Conservation (phyloP, 2,888 invertebrate species). For the Morpho helenor region DNA sequence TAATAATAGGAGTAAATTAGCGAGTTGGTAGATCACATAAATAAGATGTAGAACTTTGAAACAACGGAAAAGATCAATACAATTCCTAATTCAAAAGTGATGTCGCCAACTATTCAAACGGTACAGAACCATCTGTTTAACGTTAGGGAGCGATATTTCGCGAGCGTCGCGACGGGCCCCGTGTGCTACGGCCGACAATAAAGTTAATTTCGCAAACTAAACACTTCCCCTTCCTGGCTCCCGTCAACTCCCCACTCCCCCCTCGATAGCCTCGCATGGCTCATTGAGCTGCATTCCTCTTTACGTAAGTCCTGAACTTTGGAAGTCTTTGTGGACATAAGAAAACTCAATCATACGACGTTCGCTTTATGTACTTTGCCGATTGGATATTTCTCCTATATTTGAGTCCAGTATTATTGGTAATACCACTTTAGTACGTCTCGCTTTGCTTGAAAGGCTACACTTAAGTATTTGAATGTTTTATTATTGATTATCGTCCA, state of each 20-base stretch:
- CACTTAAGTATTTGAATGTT: too few relatives aligned
- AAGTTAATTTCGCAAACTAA: conserved; percentile 59
- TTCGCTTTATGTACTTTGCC: conserved; percentile 9
- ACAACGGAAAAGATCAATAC: conserved; percentile 6
- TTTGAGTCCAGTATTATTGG: not conserved
- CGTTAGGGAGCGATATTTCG: conserved; percentile 26
- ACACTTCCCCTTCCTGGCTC: conserved; percentile 34
- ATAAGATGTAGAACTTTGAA: too few relatives aligned
- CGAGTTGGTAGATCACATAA: too few relatives aligned
- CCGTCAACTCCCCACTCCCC: conserved; percentile 8
- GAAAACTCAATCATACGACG: conserved; percentile 22
- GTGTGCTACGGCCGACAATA: conserved; percentile 42
- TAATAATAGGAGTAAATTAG: too few relatives aligned
- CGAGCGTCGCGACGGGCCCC: conserved; percentile 34
- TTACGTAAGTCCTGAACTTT: conserved; percentile 19
- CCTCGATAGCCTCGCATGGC: conserved; percentile 20
- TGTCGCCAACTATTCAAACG: conserved; percentile 19
- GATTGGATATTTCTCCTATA: conserved; percentile 3
- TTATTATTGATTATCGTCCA: too few relatives aligned
- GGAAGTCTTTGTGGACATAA: conserved; percentile 24
- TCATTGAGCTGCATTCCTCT: conserved; percentile 24
- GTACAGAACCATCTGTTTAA: conserved; percentile 20
- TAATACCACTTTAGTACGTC: too few relatives aligned
- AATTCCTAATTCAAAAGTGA: conserved; percentile 8
- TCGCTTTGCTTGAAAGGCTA: too few relatives aligned